These are phyloP conservation scores for Nemapogon koenigi DNA, from an alignment of 2,888 invertebrate genomes.

Conservation along the genomic window DNA sequence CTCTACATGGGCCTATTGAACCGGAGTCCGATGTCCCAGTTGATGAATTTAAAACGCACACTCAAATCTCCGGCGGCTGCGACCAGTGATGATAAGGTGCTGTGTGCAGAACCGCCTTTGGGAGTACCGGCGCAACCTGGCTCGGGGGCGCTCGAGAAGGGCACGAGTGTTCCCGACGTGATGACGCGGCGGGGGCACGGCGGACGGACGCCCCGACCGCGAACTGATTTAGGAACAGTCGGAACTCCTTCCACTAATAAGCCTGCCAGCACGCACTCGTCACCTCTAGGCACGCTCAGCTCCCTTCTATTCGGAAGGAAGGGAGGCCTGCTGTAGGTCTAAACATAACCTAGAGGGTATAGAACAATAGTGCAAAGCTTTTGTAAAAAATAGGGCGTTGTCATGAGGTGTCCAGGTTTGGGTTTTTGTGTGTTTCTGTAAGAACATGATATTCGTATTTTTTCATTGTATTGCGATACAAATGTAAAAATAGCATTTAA, in stretches of 20 bases:
- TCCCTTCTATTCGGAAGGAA: conserved; percentile 84
- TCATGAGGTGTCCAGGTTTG: no score
- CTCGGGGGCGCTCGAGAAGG: conserved; percentile 58
- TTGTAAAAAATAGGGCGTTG: no score
- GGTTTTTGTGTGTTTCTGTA: no score
- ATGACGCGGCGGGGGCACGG: conserved; percentile 36
- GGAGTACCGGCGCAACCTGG: conserved; percentile 69
- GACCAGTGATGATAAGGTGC: conserved; percentile 23
- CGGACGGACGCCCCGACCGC: conserved; percentile 45
- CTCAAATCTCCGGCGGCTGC: conserved; percentile 46
- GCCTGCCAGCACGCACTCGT: conserved; percentile 28
- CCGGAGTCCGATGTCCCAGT: conserved; percentile 79
- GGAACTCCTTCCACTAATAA: conserved; percentile 27
- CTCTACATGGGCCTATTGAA: conserved; percentile 69
- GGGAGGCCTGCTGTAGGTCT: conserved; percentile 72
- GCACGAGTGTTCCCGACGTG: conserved; percentile 27
- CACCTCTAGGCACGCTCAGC: conserved; percentile 77
- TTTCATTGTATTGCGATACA: no score
- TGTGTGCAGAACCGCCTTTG: conserved; percentile 32
- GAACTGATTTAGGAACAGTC: conserved; percentile 50
- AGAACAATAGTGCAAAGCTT: no score
- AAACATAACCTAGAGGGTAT: no score
- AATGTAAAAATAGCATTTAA: no score
- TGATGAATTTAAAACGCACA: conserved; percentile 72
- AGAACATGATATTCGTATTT: no score